Percentiles rank a stretch among this genome's conserved stretches.
These are phyloP conservation scores for Pelagia noctiluca DNA, from an alignment of 30 jellyfish, hydroid and myxozoan genomes.

Conservation along the genomic window DNA sequence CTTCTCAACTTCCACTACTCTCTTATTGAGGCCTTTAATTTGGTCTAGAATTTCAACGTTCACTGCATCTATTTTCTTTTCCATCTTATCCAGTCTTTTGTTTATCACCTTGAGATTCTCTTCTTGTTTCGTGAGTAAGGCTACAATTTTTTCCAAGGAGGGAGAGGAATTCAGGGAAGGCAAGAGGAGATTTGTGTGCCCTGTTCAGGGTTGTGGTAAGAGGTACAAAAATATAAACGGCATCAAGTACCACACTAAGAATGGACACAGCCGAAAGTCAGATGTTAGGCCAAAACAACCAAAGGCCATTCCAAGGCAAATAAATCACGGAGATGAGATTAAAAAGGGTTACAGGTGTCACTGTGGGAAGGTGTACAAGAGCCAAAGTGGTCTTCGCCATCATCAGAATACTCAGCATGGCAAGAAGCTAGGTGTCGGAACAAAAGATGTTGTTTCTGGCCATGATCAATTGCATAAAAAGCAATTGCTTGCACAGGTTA, in stretches of 20 bases:
- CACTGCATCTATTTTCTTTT: too few species aligned
- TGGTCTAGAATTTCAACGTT: too few species aligned
- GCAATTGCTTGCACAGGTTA: slow-evolving; percentile 39
- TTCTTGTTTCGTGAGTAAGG: too few species aligned
- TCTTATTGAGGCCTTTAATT: too few species aligned
- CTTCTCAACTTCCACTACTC: not conserved
- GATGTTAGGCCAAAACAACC: slow-evolving; percentile 39
- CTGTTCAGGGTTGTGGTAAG: slow-evolving; percentile 96
- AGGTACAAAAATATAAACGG: slow-evolving; percentile 92
- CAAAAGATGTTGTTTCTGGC: slow-evolving; percentile 22
- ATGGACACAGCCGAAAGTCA: slow-evolving; percentile 84
- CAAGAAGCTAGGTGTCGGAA: slow-evolving; percentile 27
- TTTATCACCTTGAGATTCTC: too few species aligned
- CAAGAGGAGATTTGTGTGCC: slow-evolving; percentile 84
- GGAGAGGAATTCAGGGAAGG: slow-evolving; percentile 85
- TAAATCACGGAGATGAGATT: slow-evolving; percentile 48
- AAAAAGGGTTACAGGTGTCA: slow-evolving; percentile 86
- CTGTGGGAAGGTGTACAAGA: slow-evolving; percentile 93
- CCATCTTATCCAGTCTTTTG: too few species aligned
- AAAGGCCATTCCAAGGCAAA: slow-evolving; percentile 32
- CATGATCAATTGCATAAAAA: slow-evolving; percentile 22
- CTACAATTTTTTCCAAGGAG: slow-evolving; percentile 50
- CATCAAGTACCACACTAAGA: slow-evolving; percentile 88
- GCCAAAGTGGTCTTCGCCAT: slow-evolving; percentile 97
- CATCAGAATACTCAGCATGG: slow-evolving; percentile 98